These are phyloP conservation scores for Eledona agricola DNA, from an alignment of 2,888 invertebrate species.

Conservation along the genomic window DNA sequence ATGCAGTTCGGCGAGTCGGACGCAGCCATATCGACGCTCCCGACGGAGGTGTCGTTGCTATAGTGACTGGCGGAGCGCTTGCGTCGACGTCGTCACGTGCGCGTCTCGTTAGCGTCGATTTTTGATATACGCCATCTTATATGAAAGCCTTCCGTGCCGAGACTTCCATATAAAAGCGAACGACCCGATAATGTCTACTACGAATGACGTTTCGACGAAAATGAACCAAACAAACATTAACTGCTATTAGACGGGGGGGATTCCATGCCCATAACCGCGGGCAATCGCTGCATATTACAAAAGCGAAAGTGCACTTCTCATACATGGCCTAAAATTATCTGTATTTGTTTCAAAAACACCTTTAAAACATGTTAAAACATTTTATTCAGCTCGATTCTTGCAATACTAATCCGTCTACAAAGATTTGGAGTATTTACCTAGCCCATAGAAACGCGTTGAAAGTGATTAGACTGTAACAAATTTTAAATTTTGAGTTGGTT, in stretches of 20 bases:
- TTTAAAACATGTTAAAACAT: too few species aligned
- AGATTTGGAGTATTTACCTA: too few species aligned
- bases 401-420: too few species aligned
- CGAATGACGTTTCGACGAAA: slow-evolving; percentile 26
- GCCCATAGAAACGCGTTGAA: too few species aligned
- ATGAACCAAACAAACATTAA: slow-evolving; percentile 30
- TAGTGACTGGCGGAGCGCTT: slow-evolving; percentile 54
- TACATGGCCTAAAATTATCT: too few species aligned
- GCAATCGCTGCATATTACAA: slow-evolving; percentile 14
- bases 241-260: slow-evolving; percentile 13
- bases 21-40: slow-evolving; percentile 61
- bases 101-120: slow-evolving; percentile 62
- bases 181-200: slow-evolving; percentile 37
- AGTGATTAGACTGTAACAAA: too few species aligned
- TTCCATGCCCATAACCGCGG: slow-evolving; percentile 11
- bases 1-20: slow-evolving; percentile 17
- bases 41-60: slow-evolving; percentile 60
- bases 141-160: slow-evolving; percentile 38
- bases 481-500: too few species aligned
- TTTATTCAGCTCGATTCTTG: too few species aligned
- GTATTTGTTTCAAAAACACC: too few species aligned
- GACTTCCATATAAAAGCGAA: slow-evolving; percentile 34
- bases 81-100: slow-evolving; percentile 58
- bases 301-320: too few species aligned
- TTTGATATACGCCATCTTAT: slow-evolving; percentile 65